Evolutionary conservation across 2,113 vertebrate genomes (phyloP), one percentile per base, ranked within the genome.

Genomic region (Saccopteryx leptura): DNA sequence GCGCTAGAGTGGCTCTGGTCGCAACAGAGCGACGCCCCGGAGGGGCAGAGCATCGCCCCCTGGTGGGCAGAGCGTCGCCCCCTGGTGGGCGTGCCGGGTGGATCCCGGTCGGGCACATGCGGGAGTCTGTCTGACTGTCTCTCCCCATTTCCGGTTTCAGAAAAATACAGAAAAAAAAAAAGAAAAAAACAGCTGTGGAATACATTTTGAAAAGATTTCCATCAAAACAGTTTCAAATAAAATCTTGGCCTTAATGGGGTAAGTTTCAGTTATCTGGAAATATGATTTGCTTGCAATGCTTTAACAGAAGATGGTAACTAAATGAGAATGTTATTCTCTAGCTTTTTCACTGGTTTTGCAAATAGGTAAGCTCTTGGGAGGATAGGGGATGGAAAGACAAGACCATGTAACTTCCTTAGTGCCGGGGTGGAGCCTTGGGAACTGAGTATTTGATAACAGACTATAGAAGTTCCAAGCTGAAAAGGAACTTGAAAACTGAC

Each of bases 221-320:
- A 82, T 90, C 90, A 46, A 78, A 95, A 88, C 66, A 66, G 50
- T 71, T 76, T 90, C 92, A 87, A 68, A 71, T 63, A 61, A 92
- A 91, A 71, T 84, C 81, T 81, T 92, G 93, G 85, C 92, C n/a
- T 46, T 80, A 39, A 63, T 69, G 39, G 80, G 88, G 9, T 54
- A 72, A 97, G 78, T 69, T 86, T 88, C 65, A 39, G 65, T 72
- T 97, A 82, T 83, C 88, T 97, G 97, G 85, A 65, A 96, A 96
- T 94, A 91, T 39, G 75, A 74, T 94, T 92, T 65, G 50, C 87
- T 58, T 81, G 60, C 5, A 68, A 4, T n/a, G 54, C 72, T 90
- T 96, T 90, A 88, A 66, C 74, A 56, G 81, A 87, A 88, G 80
- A 88, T 65, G 54, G 52, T 91, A 85, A 88, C n/a, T 81, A 80